Conservation (phyloP, 2,797 vertebrate species). For the Jordanella pulchra region DNA sequence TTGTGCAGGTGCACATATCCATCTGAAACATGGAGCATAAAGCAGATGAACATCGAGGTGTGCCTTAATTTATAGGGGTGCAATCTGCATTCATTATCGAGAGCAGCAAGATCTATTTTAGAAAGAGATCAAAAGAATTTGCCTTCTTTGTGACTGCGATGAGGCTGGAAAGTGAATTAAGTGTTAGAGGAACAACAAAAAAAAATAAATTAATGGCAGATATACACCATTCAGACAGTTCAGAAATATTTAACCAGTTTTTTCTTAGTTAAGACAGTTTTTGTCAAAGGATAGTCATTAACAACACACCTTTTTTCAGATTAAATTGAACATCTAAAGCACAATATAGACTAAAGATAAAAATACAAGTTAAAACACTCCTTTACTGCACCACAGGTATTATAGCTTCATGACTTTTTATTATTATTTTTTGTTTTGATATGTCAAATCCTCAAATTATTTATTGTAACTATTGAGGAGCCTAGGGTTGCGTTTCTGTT, state of each 20-base stretch:
- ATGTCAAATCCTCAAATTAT: background rate
- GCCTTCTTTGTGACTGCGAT: conserved; percentile 54
- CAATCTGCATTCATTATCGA: conserved; percentile 77
- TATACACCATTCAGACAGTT: background rate
- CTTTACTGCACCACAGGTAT: background rate
- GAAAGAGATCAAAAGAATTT: conserved; percentile 58
- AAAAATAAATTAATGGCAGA: background rate
- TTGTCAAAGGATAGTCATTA: background rate
- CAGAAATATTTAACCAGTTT: background rate
- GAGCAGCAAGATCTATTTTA: conserved; percentile 60
- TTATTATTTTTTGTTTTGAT: background rate
- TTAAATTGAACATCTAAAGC: background rate
- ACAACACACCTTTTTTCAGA: background rate
- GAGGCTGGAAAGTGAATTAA: conserved; percentile 52
- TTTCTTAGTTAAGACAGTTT: background rate
- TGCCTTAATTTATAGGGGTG: conserved; percentile 70
- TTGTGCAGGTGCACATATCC: conserved; percentile 73
- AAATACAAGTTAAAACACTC: background rate
- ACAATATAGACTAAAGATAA: background rate
- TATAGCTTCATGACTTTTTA: background rate
- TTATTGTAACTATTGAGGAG: background rate
- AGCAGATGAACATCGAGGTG: conserved; percentile 73
- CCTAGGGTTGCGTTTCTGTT: background rate
- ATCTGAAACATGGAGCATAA: conserved; percentile 79
- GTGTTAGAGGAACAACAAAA: conserved; percentile 11